Evolutionary conservation across 2,888 invertebrate species (phyloP), one percentile per base, ranked within the genome.

Genomic region (Oscheius onirici): DNA sequence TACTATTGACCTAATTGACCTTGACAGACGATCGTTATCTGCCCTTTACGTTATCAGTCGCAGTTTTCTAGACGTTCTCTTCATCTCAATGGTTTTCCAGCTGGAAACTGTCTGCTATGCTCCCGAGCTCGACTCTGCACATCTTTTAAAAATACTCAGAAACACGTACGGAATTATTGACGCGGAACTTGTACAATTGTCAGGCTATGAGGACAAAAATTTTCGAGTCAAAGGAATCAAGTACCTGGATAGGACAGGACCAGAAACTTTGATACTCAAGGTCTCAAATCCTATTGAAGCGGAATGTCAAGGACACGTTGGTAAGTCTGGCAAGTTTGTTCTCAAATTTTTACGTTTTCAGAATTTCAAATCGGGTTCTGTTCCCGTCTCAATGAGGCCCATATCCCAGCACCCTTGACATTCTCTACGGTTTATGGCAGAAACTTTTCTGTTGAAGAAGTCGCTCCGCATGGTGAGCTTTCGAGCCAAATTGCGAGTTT

Each of bases 181-280:
- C 34, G 34, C 34, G 34, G 34, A 34, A 34, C 34, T 34, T 34
- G 34, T 34, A 34, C 34, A 34, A 34, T 8, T 34, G 8, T 34
- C 34, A 34, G 68, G 68, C 26, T 68, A 68, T 43, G 68, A 68
- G 40, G 68, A 68, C 24, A 44, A 28, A 57, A 68, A 68, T 11
- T 68, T 41, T 41, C 68, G 34, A 0, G 6, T 68, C 10, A 28
- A 34, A 15, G 17, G 40, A 22, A 58, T 68, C 15, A 17, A 26
- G n/a, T 55, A 46, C 26, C 13, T 20, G n/a, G 44, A 24, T 2
- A 26, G 65, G 26, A 26, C 28, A 8, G 68, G 54, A 8, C 55
- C 55, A 15, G 41, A 40, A 6, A 40, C 11, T 15, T 28, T 68
- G n/a, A 44, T 68, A 15, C 17, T 68, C 6, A 68, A 68, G 26